Conservation (phyloP, 2,888 invertebrate genomes). For the Lacanobia wlatinum region DNA sequence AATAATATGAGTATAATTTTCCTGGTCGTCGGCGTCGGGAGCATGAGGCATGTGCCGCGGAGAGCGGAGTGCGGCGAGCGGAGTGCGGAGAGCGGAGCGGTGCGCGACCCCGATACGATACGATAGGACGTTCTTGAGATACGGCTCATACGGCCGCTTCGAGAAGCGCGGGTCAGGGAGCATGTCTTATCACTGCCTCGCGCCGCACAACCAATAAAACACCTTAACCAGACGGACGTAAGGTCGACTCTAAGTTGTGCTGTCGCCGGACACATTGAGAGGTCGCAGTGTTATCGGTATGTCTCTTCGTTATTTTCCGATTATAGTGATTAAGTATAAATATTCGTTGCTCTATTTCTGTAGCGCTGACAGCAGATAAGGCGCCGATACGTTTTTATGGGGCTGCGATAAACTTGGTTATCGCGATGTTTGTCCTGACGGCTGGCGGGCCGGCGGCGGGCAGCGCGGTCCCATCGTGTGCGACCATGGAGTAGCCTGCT, state of each 20-base stretch:
- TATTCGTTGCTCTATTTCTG: slow-evolving; percentile 75
- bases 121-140: slow-evolving; percentile 76
- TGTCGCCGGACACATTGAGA: slow-evolving; percentile 53
- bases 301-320: slow-evolving; percentile 84
- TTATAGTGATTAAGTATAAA: slow-evolving; percentile 80
- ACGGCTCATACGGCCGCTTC: slow-evolving; percentile 56
- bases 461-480: slow-evolving; percentile 1
- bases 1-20: slow-evolving; percentile 39
- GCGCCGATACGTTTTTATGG: slow-evolving; percentile 66
- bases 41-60: slow-evolving; percentile 40
- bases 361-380: slow-evolving; percentile 68
- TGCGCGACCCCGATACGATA: slow-evolving; percentile 57
- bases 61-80: background rate
- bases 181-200: slow-evolving; percentile 71
- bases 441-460: background rate
- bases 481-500: too few relatives aligned
- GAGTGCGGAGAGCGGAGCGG: slow-evolving; percentile 34
- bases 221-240: slow-evolving; percentile 28
- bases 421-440: slow-evolving; percentile 65
- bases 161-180: slow-evolving; percentile 75
- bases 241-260: slow-evolving; percentile 29
- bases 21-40: slow-evolving; percentile 25
- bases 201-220: slow-evolving; percentile 31
- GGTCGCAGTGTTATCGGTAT: slow-evolving; percentile 77
- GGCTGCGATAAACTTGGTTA: slow-evolving; percentile 72